phyloP scores from a whole-genome alignment of 2,888 invertebrate species.

The Cantharis rufa region DNA sequence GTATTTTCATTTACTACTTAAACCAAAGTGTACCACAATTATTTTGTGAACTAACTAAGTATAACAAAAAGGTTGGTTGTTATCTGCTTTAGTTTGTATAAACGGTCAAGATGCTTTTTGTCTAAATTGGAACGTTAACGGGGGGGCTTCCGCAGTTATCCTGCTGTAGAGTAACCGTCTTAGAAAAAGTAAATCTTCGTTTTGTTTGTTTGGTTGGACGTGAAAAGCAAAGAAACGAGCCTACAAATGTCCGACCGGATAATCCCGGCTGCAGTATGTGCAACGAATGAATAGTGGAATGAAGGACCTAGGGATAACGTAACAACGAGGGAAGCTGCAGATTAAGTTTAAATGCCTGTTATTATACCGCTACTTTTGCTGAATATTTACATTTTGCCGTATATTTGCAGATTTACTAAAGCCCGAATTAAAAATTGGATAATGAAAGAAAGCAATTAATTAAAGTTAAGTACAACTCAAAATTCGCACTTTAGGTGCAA shows the following conservation, averaged over 20 bases:
- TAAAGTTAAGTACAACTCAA: neutral
- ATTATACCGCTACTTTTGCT: slow-evolving; percentile 8
- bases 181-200: neutral
- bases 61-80: slow-evolving; percentile 13
- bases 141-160: slow-evolving; percentile 1
- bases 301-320: slow-evolving; percentile 2
- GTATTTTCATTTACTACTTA: slow-evolving; percentile 9
- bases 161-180: neutral
- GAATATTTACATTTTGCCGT: slow-evolving; percentile 7
- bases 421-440: neutral
- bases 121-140: slow-evolving; percentile 15
- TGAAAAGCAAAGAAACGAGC: slow-evolving; percentile 6
- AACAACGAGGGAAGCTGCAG: slow-evolving; percentile 10
- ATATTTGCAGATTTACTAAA: neutral
- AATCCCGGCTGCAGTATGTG: slow-evolving; percentile 14
- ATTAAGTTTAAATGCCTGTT: slow-evolving; percentile 11
- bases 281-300: slow-evolving; percentile 9
- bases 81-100: slow-evolving; percentile 12
- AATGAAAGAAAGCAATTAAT: neutral
- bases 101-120: slow-evolving; percentile 17
- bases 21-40: slow-evolving; percentile 15
- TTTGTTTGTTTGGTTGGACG: slow-evolving; percentile 1
- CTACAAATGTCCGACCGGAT: slow-evolving; percentile 12
- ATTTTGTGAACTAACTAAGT: slow-evolving; percentile 16
- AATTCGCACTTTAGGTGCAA: neutral